Base-by-base conservation (phyloP, 2,797 vertebrate species). In the Eulemur coronatus region DNA sequence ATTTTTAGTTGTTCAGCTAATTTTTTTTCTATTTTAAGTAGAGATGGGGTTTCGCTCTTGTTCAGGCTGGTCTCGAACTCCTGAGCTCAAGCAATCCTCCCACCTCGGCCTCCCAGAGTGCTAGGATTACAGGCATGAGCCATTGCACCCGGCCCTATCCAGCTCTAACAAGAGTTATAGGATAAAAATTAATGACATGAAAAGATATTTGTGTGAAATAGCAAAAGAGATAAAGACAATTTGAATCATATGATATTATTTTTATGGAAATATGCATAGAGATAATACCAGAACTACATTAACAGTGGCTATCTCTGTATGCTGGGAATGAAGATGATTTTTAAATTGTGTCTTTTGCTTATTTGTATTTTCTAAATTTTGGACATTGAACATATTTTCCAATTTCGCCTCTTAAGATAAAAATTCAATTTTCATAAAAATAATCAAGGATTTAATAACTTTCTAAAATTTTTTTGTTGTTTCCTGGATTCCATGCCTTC, bases 341-440 rank as follows among this genome's bases (percentile, higher is more conserved):
- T 97, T 91, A 67, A 91, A 70, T 73, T 50, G 18, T 33, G 8
- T 72, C 7, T 85, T 93, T 86, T 61, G 41, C 2, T 86, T 86
- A 92, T 46, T 91, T 89, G 6, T 24, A 48, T 70, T 84, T 95
- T 92, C 6, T 73, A 84, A 93, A 91, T n/a, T 91, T 97, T 85
- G 14, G 17, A 89, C 9, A 84, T 12, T 63, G 26, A 91, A 70
- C 0, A 17, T 24, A 65, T 5, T 95, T 94, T 88, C 15, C 0
- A 80, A 30, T 79, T 76, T 90, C 1, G 61, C 3, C 10, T 65
- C 33, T 43, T 94, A 95, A 88, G 48, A 55, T 1, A 94, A 78
- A 79, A 43, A 33, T 38, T 52, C 46, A 50, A 7, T 50, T 90
- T 95, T 91, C 63, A 72, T 91, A 65, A 50, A 65, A 75, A 41